Evolutionary conservation across 2,888 invertebrate species (phyloP), one percentile per base, ranked within the genome.

Genomic region (Drosophila fungiperda): DNA sequence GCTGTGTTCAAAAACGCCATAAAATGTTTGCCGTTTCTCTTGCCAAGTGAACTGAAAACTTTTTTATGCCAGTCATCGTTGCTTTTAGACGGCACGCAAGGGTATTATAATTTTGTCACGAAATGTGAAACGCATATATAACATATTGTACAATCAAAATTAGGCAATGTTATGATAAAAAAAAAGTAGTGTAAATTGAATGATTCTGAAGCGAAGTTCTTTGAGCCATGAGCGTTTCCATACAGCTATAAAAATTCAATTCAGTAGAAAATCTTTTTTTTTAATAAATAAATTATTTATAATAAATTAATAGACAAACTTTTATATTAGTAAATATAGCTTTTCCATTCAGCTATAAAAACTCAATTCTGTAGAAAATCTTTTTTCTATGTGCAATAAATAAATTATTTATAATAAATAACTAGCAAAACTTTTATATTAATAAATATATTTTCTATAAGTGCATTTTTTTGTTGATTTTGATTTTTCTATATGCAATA

Each of bases 1-100:
- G 23, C 59, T 55, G 62, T 55, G 73, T 61, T 60, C 66, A 59
- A 78, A 59, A 78, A 70, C 61, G 74, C 74, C 74, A 53, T 62
- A 72, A 70, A 76, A 78, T 76, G 61, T 73, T 76, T 68, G 71
- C 55, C 73, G 76, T 64, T 80, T 67, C 68, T 69, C 68, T 58
- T 69, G 73, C 63, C 66, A 80, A 72, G 55, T 72, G 65, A 78
- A 67, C 78, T 68, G 76, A 55, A 83, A 80, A 80, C 67, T 74
- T 68, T 82, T 77, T 82, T 77, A 5, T 29, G 58, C 26, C 33
- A 55, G 60, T 68, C 72, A 66, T 35, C 54, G 23, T 58, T 45
- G 48, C 11, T 2, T 20, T 29, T 6, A 3, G 26, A 36, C 62
- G 2, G 15, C 11, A 23, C 11, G 26, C 35, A 5, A 20, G 33